These are phyloP conservation scores for Drosophila baimaii DNA, from an alignment of 1,140 invertebrate genomes.

Conservation along the genomic window DNA sequence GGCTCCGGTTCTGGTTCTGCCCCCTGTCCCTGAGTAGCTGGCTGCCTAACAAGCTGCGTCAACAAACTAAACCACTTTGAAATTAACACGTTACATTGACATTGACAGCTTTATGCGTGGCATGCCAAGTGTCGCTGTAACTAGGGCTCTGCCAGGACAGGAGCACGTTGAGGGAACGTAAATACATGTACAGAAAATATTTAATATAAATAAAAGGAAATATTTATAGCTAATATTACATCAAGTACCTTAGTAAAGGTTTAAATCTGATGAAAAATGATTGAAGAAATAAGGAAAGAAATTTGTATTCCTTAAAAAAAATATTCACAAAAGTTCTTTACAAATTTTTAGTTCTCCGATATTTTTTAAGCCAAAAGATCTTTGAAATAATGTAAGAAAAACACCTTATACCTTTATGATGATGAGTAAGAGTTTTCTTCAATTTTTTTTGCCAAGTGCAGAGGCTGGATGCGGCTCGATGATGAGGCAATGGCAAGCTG, in stretches of 20 bases:
- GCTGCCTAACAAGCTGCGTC: slow-evolving; percentile 72
- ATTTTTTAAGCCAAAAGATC: neutral
- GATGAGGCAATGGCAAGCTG: slow-evolving; percentile 52
- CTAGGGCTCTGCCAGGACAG: slow-evolving; percentile 17
- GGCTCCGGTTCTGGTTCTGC: neutral
- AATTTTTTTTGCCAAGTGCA: neutral
- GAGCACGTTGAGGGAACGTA: neutral
- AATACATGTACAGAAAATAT: slow-evolving; percentile 13
- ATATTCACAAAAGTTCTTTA: too few relatives aligned
- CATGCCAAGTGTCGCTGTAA: slow-evolving; percentile 71
- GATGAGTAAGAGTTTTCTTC: neutral
- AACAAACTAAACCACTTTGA: slow-evolving; percentile 83
- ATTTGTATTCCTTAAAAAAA: too few relatives aligned
- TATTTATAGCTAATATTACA: neutral
- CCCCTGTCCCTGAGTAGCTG: slow-evolving; percentile 12
- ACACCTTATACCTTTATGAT: too few relatives aligned
- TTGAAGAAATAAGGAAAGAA: too few relatives aligned
- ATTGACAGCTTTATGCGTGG: slow-evolving; percentile 81
- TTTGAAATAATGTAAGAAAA: too few relatives aligned
- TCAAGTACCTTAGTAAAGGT: too few relatives aligned
- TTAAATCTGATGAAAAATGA: neutral
- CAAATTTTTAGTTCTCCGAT: neutral
- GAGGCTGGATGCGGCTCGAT: slow-evolving; percentile 1
- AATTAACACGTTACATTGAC: slow-evolving; percentile 83
- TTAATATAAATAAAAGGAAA: neutral